A percentile compares a stretch with the other conserved stretches of the same genome.
phyloP scores from a whole-genome alignment of 2,888 invertebrate species.

The Oligia strigilis region DNA sequence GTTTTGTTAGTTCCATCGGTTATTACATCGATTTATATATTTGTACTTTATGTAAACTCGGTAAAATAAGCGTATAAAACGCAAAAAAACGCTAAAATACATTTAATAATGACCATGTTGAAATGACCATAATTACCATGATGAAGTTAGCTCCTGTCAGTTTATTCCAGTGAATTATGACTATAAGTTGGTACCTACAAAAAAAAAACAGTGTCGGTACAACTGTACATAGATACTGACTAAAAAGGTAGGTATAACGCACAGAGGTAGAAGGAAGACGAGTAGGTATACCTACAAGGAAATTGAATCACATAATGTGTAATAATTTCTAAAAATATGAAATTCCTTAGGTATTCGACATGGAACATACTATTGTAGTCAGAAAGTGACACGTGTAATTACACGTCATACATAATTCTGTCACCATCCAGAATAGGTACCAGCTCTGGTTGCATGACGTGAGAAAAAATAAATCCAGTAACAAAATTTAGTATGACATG shows the following conservation, averaged over 20 bases:
- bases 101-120: neutral
- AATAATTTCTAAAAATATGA: slow-evolving; percentile 2
- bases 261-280: neutral
- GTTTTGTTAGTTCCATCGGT: neutral
- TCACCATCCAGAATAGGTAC: slow-evolving; percentile 21
- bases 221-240: neutral
- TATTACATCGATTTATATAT: neutral
- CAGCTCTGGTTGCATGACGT: slow-evolving; percentile 13
- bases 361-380: neutral
- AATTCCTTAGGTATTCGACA: neutral
- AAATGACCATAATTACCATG: no score
- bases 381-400: slow-evolving; percentile 21
- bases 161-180: neutral
- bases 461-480: slow-evolving; percentile 46
- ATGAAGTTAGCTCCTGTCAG: neutral
- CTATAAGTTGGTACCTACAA: neutral
- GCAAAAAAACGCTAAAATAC: neutral
- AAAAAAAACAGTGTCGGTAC: no score
- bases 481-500: slow-evolving; percentile 71
- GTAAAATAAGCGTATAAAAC: neutral
- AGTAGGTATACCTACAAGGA: neutral
- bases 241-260: neutral
- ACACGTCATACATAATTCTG: slow-evolving; percentile 2
- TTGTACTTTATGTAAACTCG: neutral
- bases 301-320: neutral